A percentile compares a stretch with the other conserved stretches of the same genome.
Conservation (phyloP, 1,140 invertebrate genomes). For the Coelopa frigida region DNA sequence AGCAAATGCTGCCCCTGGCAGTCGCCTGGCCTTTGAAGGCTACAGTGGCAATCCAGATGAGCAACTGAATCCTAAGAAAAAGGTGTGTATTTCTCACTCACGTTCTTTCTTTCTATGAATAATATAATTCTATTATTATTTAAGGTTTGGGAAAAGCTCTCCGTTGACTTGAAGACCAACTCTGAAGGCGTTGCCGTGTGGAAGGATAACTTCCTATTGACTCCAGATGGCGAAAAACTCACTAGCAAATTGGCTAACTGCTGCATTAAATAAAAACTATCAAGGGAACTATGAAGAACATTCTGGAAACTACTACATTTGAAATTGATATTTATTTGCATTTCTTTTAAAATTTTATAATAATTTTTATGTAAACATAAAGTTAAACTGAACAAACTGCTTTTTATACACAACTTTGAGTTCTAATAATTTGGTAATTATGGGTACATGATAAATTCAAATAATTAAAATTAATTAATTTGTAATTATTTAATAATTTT, state of each 20-base stretch:
- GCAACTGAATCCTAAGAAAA: conserved; percentile 92
- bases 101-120: background rate
- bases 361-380: no score
- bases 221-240: conserved; percentile 35
- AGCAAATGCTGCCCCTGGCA: conserved; percentile 63
- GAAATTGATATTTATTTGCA: no score
- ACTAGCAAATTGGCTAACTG: conserved; percentile 41
- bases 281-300: no score
- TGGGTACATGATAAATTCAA: no score
- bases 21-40: conserved; percentile 72
- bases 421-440: no score
- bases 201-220: conserved; percentile 70
- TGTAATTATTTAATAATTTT: no score
- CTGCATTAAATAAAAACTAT: conserved; percentile 38
- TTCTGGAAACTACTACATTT: no score
- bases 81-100: no score
- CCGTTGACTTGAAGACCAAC: conserved; percentile 75
- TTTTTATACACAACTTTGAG: no score
- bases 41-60: conserved; percentile 74
- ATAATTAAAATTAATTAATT: no score
- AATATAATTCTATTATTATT: background rate
- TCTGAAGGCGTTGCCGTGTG: conserved; percentile 68
- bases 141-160: conserved; percentile 82
- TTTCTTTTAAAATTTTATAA: no score
- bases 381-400: no score